phyloP scores from a whole-genome alignment of 53 echinoderm and acorn worm species.

The Paracentrotus lividus region DNA sequence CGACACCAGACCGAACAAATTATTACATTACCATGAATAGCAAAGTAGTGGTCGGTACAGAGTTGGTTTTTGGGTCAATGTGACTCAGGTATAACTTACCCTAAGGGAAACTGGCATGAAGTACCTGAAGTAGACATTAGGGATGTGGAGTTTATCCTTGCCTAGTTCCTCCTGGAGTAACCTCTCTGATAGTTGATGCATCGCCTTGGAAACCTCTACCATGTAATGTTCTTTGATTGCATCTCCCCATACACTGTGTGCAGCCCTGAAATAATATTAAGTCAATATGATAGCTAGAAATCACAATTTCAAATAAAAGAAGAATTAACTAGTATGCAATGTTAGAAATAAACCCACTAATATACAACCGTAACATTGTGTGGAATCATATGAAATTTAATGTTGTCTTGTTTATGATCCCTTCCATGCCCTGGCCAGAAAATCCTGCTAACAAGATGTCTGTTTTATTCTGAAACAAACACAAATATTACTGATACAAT shows the following conservation, averaged over 20 bases:
- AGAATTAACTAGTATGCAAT: not conserved
- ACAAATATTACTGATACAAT: too few relatives aligned
- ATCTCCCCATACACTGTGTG: conserved; percentile 78
- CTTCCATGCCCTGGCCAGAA: too few relatives aligned
- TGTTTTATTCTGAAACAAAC: too few relatives aligned
- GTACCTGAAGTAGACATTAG: conserved; percentile 83
- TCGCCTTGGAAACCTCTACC: conserved; percentile 85
- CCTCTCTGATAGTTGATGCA: conserved; percentile 82
- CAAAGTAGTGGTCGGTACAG: too few relatives aligned
- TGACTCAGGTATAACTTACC: conserved; percentile 73
- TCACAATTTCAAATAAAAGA: not conserved
- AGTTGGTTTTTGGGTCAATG: too few relatives aligned
- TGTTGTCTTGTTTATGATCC: too few relatives aligned
- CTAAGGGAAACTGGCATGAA: conserved; percentile 88
- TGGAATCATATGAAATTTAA: too few relatives aligned
- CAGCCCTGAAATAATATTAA: conserved; percentile 77
- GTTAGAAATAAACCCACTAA: not conserved
- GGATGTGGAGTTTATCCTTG: conserved; percentile 59
- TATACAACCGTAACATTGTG: too few relatives aligned
- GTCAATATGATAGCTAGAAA: not conserved
- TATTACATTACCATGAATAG: too few relatives aligned
- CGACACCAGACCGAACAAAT: too few relatives aligned
- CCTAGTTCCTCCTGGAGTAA: conserved; percentile 68
- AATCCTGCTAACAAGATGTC: too few relatives aligned
- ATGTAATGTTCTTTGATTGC: conserved; percentile 83